Base-by-base conservation (phyloP, 2,888 invertebrate genomes). In the Entomobrya proxima region DNA sequence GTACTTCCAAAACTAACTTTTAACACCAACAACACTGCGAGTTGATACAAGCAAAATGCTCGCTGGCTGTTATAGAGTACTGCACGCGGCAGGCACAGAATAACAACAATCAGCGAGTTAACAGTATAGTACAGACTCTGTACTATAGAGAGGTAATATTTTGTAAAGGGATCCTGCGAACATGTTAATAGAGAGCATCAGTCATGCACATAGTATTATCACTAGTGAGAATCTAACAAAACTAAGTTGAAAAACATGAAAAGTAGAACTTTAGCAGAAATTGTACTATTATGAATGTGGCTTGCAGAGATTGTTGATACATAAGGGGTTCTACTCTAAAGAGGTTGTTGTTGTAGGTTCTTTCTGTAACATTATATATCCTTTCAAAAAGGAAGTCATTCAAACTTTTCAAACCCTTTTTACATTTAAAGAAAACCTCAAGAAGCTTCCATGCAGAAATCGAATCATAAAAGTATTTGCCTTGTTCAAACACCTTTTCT, bases 371-470 rank as follows among this genome's bases (percentile, higher is more conserved):
- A 9, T 64, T 35, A 64, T n/a, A n/a, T 13, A 64, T 37, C 21
- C 21, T 11, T 37, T 37, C 9, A 37, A 37, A 37, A 64, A 21
- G 64, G 64, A 64, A 64, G 64, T 37, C 1, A 9, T 64, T 37
- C 64, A 61, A 61, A 61, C 7, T n/a, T 27, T n/a, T n/a, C n/a
- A n/a, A n/a, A n/a, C n/a, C 30, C 32, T 9, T 32, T 61, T 37
- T 27, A 1, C 21, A 37, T 64, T 37, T 35, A 24, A 61, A 37
- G 11, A 11, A 61, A 61, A 32, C 32, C 32, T 61, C 55, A 32
- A 32, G 61, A 61, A 61, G 32, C 32, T 61, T 61, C 61, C 61
- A 61, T 61, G 61, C 32, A 61, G 61, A 61, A 61, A 61, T 61
- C 13, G 61, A 32, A 61, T 32, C 30, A 61, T 61, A 61, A 32